phyloP scores from a whole-genome alignment of 2,888 invertebrate genomes.

The Pachycephus smyrnensis region DNA sequence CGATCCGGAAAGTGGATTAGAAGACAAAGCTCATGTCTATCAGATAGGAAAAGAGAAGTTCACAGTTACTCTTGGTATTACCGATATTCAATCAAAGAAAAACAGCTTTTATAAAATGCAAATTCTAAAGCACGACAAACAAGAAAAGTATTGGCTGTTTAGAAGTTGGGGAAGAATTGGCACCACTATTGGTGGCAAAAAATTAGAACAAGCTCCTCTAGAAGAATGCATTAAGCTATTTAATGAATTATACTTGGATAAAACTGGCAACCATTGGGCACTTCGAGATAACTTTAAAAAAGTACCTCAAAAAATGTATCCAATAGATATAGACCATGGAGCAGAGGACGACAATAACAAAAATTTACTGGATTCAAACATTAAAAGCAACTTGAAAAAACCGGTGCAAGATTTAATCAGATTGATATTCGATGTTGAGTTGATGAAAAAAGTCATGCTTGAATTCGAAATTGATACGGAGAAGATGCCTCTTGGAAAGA shows the following conservation, averaged over 20 bases:
- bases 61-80: slow-evolving; percentile 84
- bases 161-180: slow-evolving; percentile 98
- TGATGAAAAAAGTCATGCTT: slow-evolving; percentile 92
- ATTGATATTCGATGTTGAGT: slow-evolving; percentile 89
- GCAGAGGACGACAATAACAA: slow-evolving; percentile 69
- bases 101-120: slow-evolving; percentile 98
- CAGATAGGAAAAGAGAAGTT: slow-evolving; percentile 73
- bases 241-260: slow-evolving; percentile 76
- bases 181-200: slow-evolving; percentile 87
- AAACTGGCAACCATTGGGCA: slow-evolving; percentile 86
- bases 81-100: slow-evolving; percentile 87
- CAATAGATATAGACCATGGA: slow-evolving; percentile 91
- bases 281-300: slow-evolving; percentile 70
- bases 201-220: slow-evolving; percentile 70
- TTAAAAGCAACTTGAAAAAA: slow-evolving; percentile 77
- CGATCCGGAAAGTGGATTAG: slow-evolving; percentile 89
- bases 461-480: slow-evolving; percentile 97
- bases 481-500: slow-evolving; percentile 98
- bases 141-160: slow-evolving; percentile 81
- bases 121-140: slow-evolving; percentile 80
- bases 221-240: slow-evolving; percentile 76
- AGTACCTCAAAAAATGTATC: slow-evolving; percentile 81
- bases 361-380: slow-evolving; percentile 67
- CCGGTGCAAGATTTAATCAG: slow-evolving; percentile 86
- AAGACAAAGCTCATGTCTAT: slow-evolving; percentile 84